These are phyloP conservation scores for Therioaphis trifolii DNA, from an alignment of 2,888 invertebrate species.

Conservation along the genomic window DNA sequence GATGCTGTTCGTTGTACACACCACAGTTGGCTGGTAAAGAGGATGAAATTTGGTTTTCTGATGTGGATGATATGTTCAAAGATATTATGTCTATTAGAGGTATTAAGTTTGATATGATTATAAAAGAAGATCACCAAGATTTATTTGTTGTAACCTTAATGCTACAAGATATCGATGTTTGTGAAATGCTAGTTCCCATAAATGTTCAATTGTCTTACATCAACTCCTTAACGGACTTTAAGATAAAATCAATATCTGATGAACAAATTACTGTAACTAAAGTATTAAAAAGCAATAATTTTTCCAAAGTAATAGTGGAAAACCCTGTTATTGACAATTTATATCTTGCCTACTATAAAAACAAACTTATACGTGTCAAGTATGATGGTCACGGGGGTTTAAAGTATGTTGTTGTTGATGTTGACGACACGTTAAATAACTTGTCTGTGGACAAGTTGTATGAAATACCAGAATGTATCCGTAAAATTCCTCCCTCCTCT, in stretches of 20 bases:
- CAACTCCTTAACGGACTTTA: conserved; percentile 34
- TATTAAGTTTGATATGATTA: conserved; percentile 36
- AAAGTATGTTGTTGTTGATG: conserved; percentile 11
- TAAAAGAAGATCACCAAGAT: conserved; percentile 7
- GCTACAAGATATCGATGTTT: neutral
- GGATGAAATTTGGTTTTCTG: conserved; percentile 52
- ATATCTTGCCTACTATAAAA: neutral
- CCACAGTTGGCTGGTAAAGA: conserved; percentile 17
- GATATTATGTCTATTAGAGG: conserved; percentile 20
- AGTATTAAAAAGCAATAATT: neutral
- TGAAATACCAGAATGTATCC: conserved; percentile 36
- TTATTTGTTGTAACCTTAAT: neutral
- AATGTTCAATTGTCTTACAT: conserved; percentile 15
- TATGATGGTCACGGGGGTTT: neutral
- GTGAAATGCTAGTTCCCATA: conserved; percentile 26
- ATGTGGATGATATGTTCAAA: conserved; percentile 49
- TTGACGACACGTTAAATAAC: conserved; percentile 34
- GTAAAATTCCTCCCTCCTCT: neutral
- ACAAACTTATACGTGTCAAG: conserved; percentile 22
- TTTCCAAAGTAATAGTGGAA: neutral
- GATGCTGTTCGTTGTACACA: conserved; percentile 36
- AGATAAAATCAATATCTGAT: neutral
- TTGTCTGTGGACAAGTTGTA: conserved; percentile 11
- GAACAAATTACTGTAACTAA: neutral
- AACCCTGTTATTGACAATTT: conserved; percentile 1